These are phyloP conservation scores for Syrphus vitripennis DNA, from an alignment of 2,888 invertebrate genomes.

Conservation along the genomic window DNA sequence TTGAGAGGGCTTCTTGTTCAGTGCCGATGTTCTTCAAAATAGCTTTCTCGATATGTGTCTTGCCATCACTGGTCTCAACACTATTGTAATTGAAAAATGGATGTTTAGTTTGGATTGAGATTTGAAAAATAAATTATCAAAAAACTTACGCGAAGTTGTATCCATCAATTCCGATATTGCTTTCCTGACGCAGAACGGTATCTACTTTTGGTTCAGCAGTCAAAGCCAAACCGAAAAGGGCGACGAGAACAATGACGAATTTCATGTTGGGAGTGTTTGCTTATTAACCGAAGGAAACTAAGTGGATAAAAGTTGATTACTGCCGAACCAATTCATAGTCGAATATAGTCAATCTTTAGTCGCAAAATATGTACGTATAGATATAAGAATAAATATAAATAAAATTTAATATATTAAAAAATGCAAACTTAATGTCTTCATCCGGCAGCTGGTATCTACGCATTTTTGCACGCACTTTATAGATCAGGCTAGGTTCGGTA, in stretches of 20 bases:
- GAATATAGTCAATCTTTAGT: too few relatives aligned
- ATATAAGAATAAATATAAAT: too few relatives aligned
- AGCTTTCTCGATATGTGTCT: conserved; percentile 81
- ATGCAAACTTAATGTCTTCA: too few relatives aligned
- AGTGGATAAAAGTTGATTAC: conserved; percentile 56
- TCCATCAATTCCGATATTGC: background rate
- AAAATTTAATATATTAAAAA: too few relatives aligned
- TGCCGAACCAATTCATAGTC: conserved; percentile 64
- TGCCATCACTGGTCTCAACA: conserved; percentile 82
- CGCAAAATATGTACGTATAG: too few relatives aligned
- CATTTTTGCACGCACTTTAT: too few relatives aligned
- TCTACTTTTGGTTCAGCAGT: conserved; percentile 14
- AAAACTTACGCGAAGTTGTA: conserved; percentile 60
- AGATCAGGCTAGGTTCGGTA: too few relatives aligned
- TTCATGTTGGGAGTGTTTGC: conserved; percentile 75
- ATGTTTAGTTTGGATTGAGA: background rate
- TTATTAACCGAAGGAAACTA: conserved; percentile 63
- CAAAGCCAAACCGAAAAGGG: conserved; percentile 66
- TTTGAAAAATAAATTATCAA: background rate
- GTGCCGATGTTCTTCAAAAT: conserved; percentile 82
- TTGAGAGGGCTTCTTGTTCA: conserved; percentile 81
- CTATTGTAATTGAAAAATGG: conserved; percentile 74
- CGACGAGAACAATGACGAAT: conserved; percentile 75
- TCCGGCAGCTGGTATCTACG: too few relatives aligned
- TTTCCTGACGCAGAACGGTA: background rate